Base-by-base conservation (phyloP, 2,888 invertebrate genomes). In the Argyra leucocephala region DNA sequence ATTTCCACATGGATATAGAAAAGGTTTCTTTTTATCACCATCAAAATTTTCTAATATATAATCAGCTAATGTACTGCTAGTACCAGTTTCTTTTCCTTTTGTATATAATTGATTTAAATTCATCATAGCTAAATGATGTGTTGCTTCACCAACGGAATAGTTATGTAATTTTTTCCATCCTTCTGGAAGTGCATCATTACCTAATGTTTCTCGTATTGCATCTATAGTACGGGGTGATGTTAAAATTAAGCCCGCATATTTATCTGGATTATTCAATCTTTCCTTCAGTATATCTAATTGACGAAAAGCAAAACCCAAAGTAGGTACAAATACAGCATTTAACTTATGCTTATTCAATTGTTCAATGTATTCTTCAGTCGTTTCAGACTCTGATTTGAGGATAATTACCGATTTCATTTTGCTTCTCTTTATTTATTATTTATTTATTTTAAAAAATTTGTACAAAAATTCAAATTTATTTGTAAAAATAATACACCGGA, bases 1-100 rank as follows among this genome's bases (percentile, higher is more conserved):
- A 74, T 83, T 84, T 5, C 84, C 83, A 75, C 83, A 84, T 0
- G 85, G 85, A 74, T 83, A 79, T 59, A 85, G 70, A 65, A 85
- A 79, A 3, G 83, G 83, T 71, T 79, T 69, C 57, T 74, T 75
- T 26, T 75, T 71, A 62, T 79, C 76, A 2, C 80, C 82, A 74
- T 78, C 76, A 67, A 78, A 79, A 71, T 82, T 77, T 69, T 81
- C 74, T 64, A 82, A 75, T 62, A 85, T 84, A 59, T 76, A 74
- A 67, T 83, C 80, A 9, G 82, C 80, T 69, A 85, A 74, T 72
- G 78, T 81, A 57, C 77, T 76, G 3, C 83, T 83, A 76, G 83
- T 84, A 37, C 85, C 85, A 67, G 82, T 77, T 69, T 83, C 81
- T 69, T 81, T 80, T 64, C 84, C 85, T 64, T 78, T 74, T 62